These are phyloP conservation scores for Ormyrus rosae DNA, from an alignment of 2,888 invertebrate genomes.

Conservation along the genomic window DNA sequence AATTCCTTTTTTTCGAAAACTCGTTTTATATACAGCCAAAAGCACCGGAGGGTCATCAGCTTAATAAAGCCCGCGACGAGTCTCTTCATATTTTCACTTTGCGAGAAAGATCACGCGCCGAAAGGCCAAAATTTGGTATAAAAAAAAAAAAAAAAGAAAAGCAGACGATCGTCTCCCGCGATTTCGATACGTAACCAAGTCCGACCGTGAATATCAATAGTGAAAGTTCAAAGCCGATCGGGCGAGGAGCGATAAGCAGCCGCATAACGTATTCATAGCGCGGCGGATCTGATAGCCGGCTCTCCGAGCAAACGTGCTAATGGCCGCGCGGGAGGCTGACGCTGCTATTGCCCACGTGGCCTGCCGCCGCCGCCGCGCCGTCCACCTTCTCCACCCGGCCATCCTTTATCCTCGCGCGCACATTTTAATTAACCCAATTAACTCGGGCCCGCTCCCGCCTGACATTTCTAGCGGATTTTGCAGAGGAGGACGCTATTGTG, in stretches of 20 bases:
- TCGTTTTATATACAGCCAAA: background rate
- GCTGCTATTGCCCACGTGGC: constrained; percentile 23
- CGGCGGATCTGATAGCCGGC: constrained; percentile 61
- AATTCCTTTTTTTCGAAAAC: background rate
- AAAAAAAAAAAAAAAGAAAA: constrained; percentile 22
- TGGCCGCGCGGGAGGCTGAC: constrained; percentile 53
- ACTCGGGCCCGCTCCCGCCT: background rate
- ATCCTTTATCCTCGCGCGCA: constrained; percentile 1
- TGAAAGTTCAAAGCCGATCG: constrained; percentile 43
- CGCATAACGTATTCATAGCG: constrained; percentile 44
- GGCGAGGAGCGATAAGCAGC: constrained; percentile 20
- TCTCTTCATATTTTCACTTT: constrained; percentile 23
- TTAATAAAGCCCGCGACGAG: background rate
- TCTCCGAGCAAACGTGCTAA: constrained; percentile 65
- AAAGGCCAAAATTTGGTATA: background rate
- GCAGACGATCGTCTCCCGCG: background rate
- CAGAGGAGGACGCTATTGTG: too few relatives aligned
- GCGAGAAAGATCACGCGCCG: background rate
- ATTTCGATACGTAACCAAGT: constrained; percentile 4
- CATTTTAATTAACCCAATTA: constrained; percentile 39
- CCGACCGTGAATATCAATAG: constrained; percentile 19
- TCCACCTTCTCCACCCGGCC: constrained; percentile 6
- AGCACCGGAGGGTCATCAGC: background rate
- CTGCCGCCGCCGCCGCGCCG: background rate
- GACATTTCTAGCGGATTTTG: background rate